A percentile compares a stretch with the other conserved stretches of the same genome.
phyloP scores from a whole-genome alignment of 2,888 invertebrate species.

The Marasmarcha lunaedactyla region DNA sequence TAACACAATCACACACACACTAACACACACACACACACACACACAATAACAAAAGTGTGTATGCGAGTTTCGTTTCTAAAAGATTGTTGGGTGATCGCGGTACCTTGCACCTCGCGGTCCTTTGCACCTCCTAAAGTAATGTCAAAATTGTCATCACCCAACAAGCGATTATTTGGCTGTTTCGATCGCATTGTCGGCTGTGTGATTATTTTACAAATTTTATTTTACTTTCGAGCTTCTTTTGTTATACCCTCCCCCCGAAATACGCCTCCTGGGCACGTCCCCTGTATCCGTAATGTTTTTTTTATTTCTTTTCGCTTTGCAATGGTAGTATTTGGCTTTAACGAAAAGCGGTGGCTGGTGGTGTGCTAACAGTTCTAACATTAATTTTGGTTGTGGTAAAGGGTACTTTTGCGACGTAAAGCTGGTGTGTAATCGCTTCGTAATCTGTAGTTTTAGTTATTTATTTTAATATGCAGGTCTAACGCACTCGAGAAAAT shows the following conservation, averaged over 20 bases:
- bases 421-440: constrained; percentile 45
- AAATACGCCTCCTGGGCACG: constrained; percentile 59
- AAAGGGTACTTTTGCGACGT: constrained; percentile 48
- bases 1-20: too few species aligned
- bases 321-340: constrained; percentile 65
- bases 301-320: constrained; percentile 57
- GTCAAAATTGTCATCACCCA: constrained; percentile 48
- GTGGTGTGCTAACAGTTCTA: constrained; percentile 65
- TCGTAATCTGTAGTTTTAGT: too few species aligned
- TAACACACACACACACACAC: constrained; percentile 14
- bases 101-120: constrained; percentile 40
- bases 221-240: constrained; percentile 52
- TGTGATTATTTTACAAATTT: constrained; percentile 47
- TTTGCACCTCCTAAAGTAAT: constrained; percentile 27
- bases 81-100: constrained; percentile 60
- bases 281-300: constrained; percentile 68
- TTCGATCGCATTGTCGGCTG: constrained; percentile 59
- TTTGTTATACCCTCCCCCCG: not conserved
- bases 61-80: constrained; percentile 45
- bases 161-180: constrained; percentile 50
- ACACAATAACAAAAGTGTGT: constrained; percentile 30
- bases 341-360: constrained; percentile 60
- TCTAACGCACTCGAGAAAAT: too few species aligned
- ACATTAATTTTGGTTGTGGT: constrained; percentile 43
- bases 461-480: too few species aligned